Conservation (phyloP, 2,888 invertebrate species). For the Thecocarcelia acutangulata region DNA sequence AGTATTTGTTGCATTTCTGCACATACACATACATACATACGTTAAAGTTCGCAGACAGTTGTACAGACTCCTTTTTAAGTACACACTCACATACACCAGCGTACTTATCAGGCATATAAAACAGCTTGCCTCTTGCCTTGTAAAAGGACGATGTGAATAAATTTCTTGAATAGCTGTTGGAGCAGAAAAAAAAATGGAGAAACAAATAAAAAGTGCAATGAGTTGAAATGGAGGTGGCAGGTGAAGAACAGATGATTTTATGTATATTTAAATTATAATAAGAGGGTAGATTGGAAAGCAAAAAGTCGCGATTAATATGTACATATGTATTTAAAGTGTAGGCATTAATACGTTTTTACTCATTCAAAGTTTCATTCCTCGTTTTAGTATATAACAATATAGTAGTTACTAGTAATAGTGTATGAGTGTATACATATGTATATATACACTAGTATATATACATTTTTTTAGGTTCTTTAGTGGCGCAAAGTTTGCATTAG, state of each 20-base stretch:
- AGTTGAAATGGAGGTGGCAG: background rate
- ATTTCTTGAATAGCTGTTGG: slow-evolving; percentile 9
- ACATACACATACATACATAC: background rate
- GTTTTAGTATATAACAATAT: background rate
- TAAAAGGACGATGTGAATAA: slow-evolving; percentile 22
- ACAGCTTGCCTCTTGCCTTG: background rate
- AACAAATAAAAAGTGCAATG: slow-evolving; percentile 14
- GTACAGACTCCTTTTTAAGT: background rate
- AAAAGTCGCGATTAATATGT: no score
- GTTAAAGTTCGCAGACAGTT: background rate
- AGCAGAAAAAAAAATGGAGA: slow-evolving; percentile 3
- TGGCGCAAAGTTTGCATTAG: background rate
- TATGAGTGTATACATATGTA: no score
- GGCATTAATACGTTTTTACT: no score
- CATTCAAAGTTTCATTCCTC: background rate
- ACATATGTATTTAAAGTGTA: no score
- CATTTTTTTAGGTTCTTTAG: background rate
- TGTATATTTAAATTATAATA: background rate
- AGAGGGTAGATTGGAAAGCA: background rate
- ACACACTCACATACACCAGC: background rate
- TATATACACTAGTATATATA: no score
- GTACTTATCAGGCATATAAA: background rate
- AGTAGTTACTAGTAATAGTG: no score
- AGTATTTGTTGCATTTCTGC: background rate
- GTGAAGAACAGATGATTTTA: background rate